Base-by-base conservation (phyloP, 2,888 invertebrate species). In the Lottia gigantea region DNA sequence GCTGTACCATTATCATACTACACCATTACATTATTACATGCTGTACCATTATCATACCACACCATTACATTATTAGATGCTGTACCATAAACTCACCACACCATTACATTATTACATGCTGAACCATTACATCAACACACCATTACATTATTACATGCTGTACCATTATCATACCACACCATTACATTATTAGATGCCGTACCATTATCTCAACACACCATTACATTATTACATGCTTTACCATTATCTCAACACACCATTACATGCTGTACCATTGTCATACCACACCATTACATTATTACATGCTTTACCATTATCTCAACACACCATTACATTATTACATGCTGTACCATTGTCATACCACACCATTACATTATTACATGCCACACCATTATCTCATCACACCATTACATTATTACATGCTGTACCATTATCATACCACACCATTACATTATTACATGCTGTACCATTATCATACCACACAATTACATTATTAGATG, bases 281-380 rank as follows among this genome's bases (percentile, higher is more conserved):
- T n/a, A n/a, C n/a, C n/a, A n/a, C n/a, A n/a, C n/a, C n/a, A n/a
- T n/a, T n/a, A n/a, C n/a, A n/a, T 40, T 40, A 40, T 40, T 11
- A 40, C 40, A 96, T 86, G 90, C 90, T 4, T 84, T 96, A 65
- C 92, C 91, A 75, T 94, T n/a, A n/a, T n/a, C n/a, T n/a, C n/a
- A n/a, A n/a, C n/a, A n/a, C n/a, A n/a, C n/a, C n/a, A n/a, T n/a
- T n/a, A n/a, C n/a, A n/a, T n/a, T 94, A 0, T 89, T 97, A 67
- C 97, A 98, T 87, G 93, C 95, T 0, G 97, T 97, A 84, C 95
- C 96, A 8, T n/a, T n/a, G n/a, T n/a, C n/a, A n/a, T n/a, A n/a
- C n/a, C n/a, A n/a, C n/a, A n/a, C n/a, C n/a, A n/a, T n/a, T n/a
- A n/a, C n/a, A n/a, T 91, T 86, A 11, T 40, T 40, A 40, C 0